Evolutionary conservation across 2,888 invertebrate species (phyloP).

Genomic region (Didymodactylos carnosus): DNA sequence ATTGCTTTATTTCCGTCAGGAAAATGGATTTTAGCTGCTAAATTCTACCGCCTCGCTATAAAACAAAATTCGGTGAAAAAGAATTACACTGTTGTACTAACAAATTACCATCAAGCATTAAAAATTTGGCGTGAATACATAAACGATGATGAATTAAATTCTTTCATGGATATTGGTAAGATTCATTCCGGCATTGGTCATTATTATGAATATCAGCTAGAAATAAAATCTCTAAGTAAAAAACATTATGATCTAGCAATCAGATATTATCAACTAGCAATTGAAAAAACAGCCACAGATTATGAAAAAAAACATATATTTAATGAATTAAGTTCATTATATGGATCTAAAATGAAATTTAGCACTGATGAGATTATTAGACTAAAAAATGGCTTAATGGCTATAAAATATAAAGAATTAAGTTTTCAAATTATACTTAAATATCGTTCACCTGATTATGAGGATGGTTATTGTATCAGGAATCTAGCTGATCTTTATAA

Average conservation of each 20-base stretch:
- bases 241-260: neutral
- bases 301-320: neutral
- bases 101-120: neutral
- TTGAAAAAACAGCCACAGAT: neutral
- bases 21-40: neutral
- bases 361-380: too few species aligned
- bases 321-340: too few species aligned
- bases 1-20: neutral
- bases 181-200: neutral
- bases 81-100: neutral
- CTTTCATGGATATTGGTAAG: neutral
- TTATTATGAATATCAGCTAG: neutral
- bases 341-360: too few species aligned
- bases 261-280: neutral
- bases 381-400: too few species aligned
- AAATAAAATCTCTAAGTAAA: neutral
- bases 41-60: neutral
- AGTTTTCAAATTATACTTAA: too few species aligned
- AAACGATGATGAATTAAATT: neutral
- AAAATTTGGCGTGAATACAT: neutral
- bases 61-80: neutral
- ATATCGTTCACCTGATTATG: too few species aligned
- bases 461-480: too few species aligned
- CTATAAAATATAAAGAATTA: too few species aligned
- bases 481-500: too few species aligned